A percentile compares a stretch with the other conserved stretches of the same genome.
Evolutionary conservation across 2,797 vertebrate species (phyloP).

Genomic region (Phalanger gymnotis): DNA sequence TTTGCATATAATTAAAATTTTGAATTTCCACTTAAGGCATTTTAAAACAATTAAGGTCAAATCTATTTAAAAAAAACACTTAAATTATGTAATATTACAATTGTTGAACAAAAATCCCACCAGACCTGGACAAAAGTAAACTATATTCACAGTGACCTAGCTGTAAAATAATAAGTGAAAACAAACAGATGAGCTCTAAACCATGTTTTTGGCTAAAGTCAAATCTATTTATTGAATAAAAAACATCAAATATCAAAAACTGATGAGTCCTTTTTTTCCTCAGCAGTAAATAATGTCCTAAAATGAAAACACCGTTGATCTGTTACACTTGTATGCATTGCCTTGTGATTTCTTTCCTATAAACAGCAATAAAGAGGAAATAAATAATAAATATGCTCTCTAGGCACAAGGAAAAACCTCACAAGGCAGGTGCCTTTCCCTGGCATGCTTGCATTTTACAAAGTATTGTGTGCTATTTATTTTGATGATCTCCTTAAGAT

Average conservation of each 20-base stretch:
- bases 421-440: constrained; percentile 53
- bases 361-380: constrained; percentile 44
- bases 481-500: constrained; percentile 62
- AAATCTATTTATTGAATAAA: constrained; percentile 36
- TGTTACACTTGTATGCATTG: background rate
- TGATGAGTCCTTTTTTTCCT: constrained; percentile 25
- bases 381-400: constrained; percentile 51
- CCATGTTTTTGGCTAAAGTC: constrained; percentile 39
- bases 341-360: constrained; percentile 4
- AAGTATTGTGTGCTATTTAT: constrained; percentile 9
- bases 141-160: constrained; percentile 39
- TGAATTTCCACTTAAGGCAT: constrained; percentile 28
- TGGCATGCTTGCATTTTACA: constrained; percentile 53
- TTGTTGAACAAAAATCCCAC: constrained; percentile 52
- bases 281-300: constrained; percentile 42
- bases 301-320: constrained; percentile 51
- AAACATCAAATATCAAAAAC: constrained; percentile 62
- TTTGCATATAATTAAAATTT: constrained; percentile 36
- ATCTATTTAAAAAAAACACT: constrained; percentile 28
- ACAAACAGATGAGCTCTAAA: constrained; percentile 16
- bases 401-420: constrained; percentile 57
- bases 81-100: background rate
- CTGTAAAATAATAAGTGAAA: constrained; percentile 55
- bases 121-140: constrained; percentile 55
- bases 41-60: constrained; percentile 17